phyloP scores from a whole-genome alignment of 2,888 invertebrate genomes.

The Caenorhabditis doughertyi region DNA sequence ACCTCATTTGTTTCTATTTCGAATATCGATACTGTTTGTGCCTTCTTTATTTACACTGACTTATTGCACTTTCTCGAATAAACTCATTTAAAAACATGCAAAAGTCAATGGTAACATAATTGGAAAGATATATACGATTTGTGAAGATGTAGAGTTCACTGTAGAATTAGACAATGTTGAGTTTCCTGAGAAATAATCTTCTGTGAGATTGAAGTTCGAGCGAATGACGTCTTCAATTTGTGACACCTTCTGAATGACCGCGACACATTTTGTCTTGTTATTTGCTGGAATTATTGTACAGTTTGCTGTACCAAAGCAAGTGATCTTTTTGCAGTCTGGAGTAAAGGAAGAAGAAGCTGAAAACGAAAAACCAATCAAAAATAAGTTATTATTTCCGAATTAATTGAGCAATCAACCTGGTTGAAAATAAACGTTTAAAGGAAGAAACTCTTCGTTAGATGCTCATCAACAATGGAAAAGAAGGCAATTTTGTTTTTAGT shows the following conservation, averaged over 20 bases:
- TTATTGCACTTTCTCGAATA: constrained; percentile 8
- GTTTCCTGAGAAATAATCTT: constrained; percentile 3
- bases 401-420: too few species aligned
- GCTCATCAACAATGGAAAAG: too few species aligned
- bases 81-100: neutral
- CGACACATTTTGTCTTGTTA: constrained; percentile 23
- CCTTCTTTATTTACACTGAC: constrained; percentile 9
- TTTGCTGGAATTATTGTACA: constrained; percentile 4
- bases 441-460: too few species aligned
- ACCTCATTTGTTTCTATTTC: neutral
- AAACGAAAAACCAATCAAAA: neutral
- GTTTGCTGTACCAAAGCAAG: constrained; percentile 38
- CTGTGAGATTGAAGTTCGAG: constrained; percentile 20
- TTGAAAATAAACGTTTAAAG: too few species aligned
- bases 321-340: constrained; percentile 19
- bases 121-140: neutral
- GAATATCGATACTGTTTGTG: neutral
- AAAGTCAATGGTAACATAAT: neutral
- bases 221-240: constrained; percentile 31
- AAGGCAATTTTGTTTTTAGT: too few species aligned
- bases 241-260: neutral
- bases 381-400: neutral
- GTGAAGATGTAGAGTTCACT: neutral
- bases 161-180: constrained; percentile 2
- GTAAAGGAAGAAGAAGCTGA: neutral